Conservation (phyloP, 2,888 invertebrate species). For the Ophion costatus region DNA sequence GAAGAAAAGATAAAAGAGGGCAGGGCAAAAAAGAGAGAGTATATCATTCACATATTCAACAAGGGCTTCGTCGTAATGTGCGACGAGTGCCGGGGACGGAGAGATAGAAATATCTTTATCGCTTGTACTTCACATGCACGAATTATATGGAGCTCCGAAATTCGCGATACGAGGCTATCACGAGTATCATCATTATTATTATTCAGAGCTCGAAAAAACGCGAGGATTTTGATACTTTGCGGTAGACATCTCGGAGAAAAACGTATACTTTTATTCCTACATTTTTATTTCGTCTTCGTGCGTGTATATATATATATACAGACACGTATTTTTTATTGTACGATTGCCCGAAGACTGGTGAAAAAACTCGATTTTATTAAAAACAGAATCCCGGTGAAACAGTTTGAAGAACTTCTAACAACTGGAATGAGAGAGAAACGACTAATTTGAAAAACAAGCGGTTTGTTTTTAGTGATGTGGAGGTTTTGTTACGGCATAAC, state of each 20-base stretch:
- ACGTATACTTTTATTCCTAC: neutral
- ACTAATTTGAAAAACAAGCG: slow-evolving; percentile 46
- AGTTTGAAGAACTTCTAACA: slow-evolving; percentile 30
- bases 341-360: neutral
- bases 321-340: neutral
- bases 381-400: slow-evolving; percentile 11
- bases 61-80: slow-evolving; percentile 26
- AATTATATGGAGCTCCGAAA: slow-evolving; percentile 44
- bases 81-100: neutral
- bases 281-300: neutral
- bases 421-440: slow-evolving; percentile 15
- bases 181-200: slow-evolving; percentile 47
- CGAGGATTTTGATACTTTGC: slow-evolving; percentile 39
- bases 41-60: slow-evolving; percentile 22
- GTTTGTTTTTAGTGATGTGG: slow-evolving; percentile 50
- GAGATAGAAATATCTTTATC: slow-evolving; percentile 54
- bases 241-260: slow-evolving; percentile 11
- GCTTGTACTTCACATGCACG: slow-evolving; percentile 45
- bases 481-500: slow-evolving; percentile 49
- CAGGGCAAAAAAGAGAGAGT: slow-evolving; percentile 11
- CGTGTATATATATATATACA: neutral
- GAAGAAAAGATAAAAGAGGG: slow-evolving; percentile 26
- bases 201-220: slow-evolving; percentile 24
- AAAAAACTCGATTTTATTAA: slow-evolving; percentile 6
- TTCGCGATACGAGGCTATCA: slow-evolving; percentile 40